Percentiles rank a stretch among this genome's conserved stretches.
phyloP scores from a whole-genome alignment of 2,797 vertebrate genomes.

The Acropternis orthonyx region DNA sequence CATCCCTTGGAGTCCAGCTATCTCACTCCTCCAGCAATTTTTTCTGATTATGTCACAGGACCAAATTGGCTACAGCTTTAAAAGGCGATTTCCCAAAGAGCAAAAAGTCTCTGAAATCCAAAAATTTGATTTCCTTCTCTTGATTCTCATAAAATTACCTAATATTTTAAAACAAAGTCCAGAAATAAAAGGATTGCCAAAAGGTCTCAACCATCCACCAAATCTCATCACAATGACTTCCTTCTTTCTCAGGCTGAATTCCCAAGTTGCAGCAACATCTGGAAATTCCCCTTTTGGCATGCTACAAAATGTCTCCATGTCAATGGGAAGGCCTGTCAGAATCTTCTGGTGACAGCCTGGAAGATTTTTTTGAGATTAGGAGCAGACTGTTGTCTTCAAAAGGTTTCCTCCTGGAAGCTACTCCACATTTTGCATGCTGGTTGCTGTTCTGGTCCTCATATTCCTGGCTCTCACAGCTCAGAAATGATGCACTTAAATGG shows the following conservation, averaged over 20 bases:
- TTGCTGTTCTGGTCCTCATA: background rate
- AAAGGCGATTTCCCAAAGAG: background rate
- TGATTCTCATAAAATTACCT: background rate
- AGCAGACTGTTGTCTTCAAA: background rate
- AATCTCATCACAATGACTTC: background rate
- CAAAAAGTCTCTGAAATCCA: background rate
- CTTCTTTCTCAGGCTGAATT: background rate
- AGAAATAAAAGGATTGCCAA: background rate
- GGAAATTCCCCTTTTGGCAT: background rate
- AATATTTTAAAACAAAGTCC: background rate
- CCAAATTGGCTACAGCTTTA: background rate
- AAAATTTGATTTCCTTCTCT: background rate
- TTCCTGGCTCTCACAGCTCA: background rate
- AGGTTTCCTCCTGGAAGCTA: background rate
- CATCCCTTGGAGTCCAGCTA: background rate
- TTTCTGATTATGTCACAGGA: background rate
- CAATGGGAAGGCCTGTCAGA: background rate
- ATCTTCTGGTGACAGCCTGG: background rate
- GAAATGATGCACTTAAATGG: background rate
- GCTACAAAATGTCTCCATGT: background rate
- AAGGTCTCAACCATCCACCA: background rate
- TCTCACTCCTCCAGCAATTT: background rate
- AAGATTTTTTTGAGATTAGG: background rate
- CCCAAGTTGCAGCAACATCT: background rate
- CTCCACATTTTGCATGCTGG: background rate